Base-by-base conservation (phyloP, 1,140 invertebrate genomes). In the Sitobion miscanthi region DNA sequence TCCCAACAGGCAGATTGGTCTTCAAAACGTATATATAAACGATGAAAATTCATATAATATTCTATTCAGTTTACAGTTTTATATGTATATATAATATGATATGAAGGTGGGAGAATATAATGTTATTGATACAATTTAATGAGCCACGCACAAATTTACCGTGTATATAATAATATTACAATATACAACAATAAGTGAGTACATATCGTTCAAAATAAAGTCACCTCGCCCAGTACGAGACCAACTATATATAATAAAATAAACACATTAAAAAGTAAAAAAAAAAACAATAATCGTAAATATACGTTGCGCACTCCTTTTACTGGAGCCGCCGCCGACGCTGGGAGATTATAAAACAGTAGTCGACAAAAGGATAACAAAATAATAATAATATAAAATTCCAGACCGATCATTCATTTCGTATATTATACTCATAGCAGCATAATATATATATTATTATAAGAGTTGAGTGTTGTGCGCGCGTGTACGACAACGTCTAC, bases 401-500 rank as follows among this genome's bases (percentile, higher is more conserved):
- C 91, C 91, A 92, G 91, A 92, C 91, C 77, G 38, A 92, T 92
- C 77, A 83, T 92, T 92, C 91, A 92, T 83, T 77, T 91, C 38
- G 25, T n/a, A 77, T 35, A 42, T 3, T 3, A 38, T 42, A 69
- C 62, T 69, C 21, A 69, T 69, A 69, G 62, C 14, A 35, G 30
- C 9, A 62, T 62, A n/a, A n/a, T n/a, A 77, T 62, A 62, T 25
- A 62, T 62, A 62, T 7, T 62, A 62, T 77, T 35, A 77, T 77
- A 77, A n/a, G 62, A 77, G n/a, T 77, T 30, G 62, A 77, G 62
- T 17, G 62, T 35, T 5, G 30, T 86, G 42, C 8, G 83, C 83
- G 23, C 21, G 38, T 9, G 83, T 8, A 21, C 25, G 47, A 89
- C 87, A 23, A 35, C 52, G 3, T 35, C 21, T 25, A 20, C 17